These are phyloP conservation scores for Sitobion miscanthi DNA, from an alignment of 1,140 invertebrate species.

Conservation along the genomic window DNA sequence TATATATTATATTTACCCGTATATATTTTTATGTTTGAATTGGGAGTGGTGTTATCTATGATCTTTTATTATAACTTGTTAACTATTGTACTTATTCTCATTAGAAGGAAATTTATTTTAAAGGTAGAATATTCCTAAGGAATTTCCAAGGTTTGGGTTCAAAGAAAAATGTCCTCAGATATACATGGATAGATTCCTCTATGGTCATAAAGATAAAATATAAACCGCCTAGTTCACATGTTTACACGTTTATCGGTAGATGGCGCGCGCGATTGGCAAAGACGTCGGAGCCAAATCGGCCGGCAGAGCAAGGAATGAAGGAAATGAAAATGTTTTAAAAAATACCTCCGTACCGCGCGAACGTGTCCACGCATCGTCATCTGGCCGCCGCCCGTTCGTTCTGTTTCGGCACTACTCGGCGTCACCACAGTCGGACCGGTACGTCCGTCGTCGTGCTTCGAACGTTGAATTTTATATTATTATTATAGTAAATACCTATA, in stretches of 20 bases:
- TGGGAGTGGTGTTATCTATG: background rate
- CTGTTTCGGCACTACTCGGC: conserved; percentile 14
- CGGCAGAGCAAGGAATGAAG: background rate
- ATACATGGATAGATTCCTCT: too few species aligned
- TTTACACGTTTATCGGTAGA: background rate
- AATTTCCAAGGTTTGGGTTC: background rate
- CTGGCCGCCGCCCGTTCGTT: background rate
- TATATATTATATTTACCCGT: too few species aligned
- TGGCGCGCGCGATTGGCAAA: background rate
- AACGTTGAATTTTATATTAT: background rate
- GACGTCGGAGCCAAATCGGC: background rate
- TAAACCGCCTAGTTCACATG: background rate
- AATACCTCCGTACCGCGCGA: background rate
- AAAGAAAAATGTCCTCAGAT: background rate
- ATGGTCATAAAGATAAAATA: too few species aligned
- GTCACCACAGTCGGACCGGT: background rate
- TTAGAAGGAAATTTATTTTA: background rate
- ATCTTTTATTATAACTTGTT: background rate
- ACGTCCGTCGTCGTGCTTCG: background rate
- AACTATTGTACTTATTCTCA: background rate
- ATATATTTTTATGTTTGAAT: background rate
- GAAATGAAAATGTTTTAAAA: conserved; percentile 7
- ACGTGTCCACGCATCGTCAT: background rate
- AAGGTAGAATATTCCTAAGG: background rate
- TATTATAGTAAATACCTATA: background rate